Percentiles rank a stretch among this genome's conserved stretches.
Conservation (phyloP, 2,888 invertebrate genomes). For the Zaprionus lineosus region DNA sequence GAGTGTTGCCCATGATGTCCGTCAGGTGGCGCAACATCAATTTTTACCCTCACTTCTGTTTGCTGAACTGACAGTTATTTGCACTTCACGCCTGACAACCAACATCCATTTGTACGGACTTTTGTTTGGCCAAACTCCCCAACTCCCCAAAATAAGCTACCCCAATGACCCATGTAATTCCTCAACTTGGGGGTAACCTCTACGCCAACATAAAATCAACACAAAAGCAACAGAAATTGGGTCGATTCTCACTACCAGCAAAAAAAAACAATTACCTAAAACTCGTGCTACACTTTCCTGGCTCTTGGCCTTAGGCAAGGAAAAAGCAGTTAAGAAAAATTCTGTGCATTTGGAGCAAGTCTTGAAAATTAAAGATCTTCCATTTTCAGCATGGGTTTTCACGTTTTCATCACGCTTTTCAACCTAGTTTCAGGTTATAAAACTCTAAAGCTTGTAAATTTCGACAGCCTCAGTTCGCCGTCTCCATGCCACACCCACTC, state of each 20-base stretch:
- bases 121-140: not conserved
- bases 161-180: constrained; percentile 7
- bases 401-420: not conserved
- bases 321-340: too few relatives aligned
- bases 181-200: too few relatives aligned
- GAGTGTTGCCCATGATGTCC: constrained; percentile 10
- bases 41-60: constrained; percentile 29
- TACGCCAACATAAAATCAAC: too few relatives aligned
- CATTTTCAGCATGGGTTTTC: not conserved
- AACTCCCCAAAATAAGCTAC: constrained; percentile 8
- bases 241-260: too few relatives aligned
- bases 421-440: constrained; percentile 25
- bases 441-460: constrained; percentile 4
- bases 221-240: too few relatives aligned
- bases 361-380: not conserved
- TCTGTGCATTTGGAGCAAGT: too few relatives aligned
- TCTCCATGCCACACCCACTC: too few relatives aligned
- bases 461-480: not conserved
- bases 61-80: constrained; percentile 48
- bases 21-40: constrained; percentile 42
- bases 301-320: too few relatives aligned
- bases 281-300: too few relatives aligned
- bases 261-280: too few relatives aligned
- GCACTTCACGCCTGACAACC: constrained; percentile 12
- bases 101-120: not conserved